phyloP scores from a whole-genome alignment of 2,113 vertebrate genomes.

The Malurus alboscapulatus region DNA sequence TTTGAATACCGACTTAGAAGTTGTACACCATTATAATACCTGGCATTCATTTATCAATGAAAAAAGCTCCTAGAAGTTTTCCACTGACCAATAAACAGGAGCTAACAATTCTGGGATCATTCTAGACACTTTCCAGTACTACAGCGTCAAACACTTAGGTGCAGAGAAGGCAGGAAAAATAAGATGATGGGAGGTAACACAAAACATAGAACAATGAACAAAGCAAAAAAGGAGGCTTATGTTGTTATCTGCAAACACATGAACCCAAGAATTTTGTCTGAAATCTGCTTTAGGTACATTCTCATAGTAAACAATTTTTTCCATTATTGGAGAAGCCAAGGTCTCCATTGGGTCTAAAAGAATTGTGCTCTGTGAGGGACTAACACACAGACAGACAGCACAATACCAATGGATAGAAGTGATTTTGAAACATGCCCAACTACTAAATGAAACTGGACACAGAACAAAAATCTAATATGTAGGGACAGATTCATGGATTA shows the following conservation, averaged over 20 bases:
- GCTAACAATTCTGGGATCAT: background rate
- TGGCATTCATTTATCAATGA: background rate
- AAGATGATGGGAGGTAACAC: background rate
- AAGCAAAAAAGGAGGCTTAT: background rate
- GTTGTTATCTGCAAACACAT: background rate
- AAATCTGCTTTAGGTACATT: background rate
- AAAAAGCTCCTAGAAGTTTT: background rate
- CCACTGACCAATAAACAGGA: background rate
- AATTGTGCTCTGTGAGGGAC: conserved; percentile 7
- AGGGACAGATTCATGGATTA: conserved; percentile 48
- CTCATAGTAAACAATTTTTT: background rate
- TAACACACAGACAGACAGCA: conserved; percentile 21
- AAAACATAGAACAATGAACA: background rate
- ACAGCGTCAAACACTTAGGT: background rate
- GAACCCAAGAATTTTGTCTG: background rate
- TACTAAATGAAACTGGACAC: conserved; percentile 25
- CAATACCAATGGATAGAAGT: background rate
- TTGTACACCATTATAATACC: background rate
- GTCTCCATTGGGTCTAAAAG: background rate
- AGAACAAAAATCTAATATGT: conserved; percentile 45
- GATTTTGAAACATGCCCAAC: background rate
- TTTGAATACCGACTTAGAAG: background rate
- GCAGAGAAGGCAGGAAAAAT: background rate
- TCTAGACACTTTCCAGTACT: background rate
- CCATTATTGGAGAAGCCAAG: background rate